A percentile compares a stretch with the other conserved stretches of the same genome.
phyloP scores from a whole-genome alignment of 1,140 invertebrate species.

The Caenorhabditis latens region DNA sequence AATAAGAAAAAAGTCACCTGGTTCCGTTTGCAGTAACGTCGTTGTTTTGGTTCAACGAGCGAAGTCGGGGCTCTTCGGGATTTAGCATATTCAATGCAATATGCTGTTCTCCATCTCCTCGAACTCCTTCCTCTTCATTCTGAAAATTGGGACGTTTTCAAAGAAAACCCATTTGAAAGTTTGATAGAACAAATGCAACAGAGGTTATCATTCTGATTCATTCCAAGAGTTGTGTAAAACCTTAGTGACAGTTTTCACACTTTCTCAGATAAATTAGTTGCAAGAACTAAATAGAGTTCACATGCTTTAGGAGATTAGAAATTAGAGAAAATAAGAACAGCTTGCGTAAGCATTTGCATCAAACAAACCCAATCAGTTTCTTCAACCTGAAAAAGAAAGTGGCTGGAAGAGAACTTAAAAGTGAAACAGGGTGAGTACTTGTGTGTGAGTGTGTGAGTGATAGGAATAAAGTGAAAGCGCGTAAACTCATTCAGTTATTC shows the following conservation, averaged over 20 bases:
- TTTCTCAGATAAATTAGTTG: neutral
- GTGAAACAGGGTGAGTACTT: neutral
- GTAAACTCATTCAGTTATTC: constrained; percentile 38
- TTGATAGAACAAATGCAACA: neutral
- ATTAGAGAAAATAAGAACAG: neutral
- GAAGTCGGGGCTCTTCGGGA: neutral
- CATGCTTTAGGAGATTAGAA: constrained; percentile 11
- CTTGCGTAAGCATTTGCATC: constrained; percentile 11
- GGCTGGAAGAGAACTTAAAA: constrained; percentile 36
- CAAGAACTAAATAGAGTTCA: neutral
- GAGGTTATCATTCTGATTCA: constrained; percentile 11
- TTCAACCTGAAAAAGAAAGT: constrained; percentile 26
- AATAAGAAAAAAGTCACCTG: neutral
- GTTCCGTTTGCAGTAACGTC: constrained; percentile 9
- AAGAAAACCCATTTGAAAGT: neutral
- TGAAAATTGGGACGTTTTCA: neutral
- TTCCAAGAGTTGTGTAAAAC: neutral
- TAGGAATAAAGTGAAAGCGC: constrained; percentile 12
- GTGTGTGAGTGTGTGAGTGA: constrained; percentile 24
- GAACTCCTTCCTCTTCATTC: constrained; percentile 7
- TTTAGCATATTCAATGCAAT: constrained; percentile 50
- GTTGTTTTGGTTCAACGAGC: constrained; percentile 35
- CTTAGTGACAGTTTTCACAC: neutral
- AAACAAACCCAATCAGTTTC: constrained; percentile 48
- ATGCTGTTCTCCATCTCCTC: constrained; percentile 18